A percentile compares a stretch with the other conserved stretches of the same genome.
These are phyloP conservation scores for Orientallactaga sibirica DNA, from an alignment of 2,797 vertebrate species.

Conservation along the genomic window DNA sequence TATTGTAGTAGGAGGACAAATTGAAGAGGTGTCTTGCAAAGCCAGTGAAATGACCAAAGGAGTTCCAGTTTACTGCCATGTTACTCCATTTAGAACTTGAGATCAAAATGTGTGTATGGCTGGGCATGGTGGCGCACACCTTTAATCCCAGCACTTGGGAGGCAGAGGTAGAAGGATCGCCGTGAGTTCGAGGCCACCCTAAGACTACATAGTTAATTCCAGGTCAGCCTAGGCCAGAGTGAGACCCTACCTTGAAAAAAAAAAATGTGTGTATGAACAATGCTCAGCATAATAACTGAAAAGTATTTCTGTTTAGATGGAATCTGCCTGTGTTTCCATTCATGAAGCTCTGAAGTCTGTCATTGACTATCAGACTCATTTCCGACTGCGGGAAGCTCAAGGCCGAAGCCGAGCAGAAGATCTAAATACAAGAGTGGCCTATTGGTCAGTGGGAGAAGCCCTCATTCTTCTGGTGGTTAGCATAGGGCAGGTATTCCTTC, in stretches of 20 bases:
- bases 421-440: conserved; percentile 97
- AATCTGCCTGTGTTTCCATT: conserved; percentile 98
- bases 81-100: background rate
- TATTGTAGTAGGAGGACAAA: background rate
- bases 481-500: conserved; percentile 97
- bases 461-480: conserved; percentile 98
- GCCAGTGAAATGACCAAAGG: background rate
- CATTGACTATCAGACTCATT: conserved; percentile 99
- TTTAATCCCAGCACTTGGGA: no score
- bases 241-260: no score
- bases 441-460: conserved; percentile 99
- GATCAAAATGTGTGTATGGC: background rate
- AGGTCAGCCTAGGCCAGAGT: no score
- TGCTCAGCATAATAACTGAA: conserved; percentile 46
- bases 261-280: background rate
- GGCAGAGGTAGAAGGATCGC: no score
- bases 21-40: background rate
- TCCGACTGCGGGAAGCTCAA: conserved; percentile 97
- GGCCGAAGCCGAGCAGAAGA: conserved; percentile 98
- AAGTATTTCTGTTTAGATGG: conserved; percentile 91
- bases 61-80: background rate
- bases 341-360: conserved; percentile 98
- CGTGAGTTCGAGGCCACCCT: no score
- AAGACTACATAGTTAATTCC: no score
- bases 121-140: no score